phyloP scores from a whole-genome alignment of 2,888 invertebrate genomes.

The Baronia brevicornis region DNA sequence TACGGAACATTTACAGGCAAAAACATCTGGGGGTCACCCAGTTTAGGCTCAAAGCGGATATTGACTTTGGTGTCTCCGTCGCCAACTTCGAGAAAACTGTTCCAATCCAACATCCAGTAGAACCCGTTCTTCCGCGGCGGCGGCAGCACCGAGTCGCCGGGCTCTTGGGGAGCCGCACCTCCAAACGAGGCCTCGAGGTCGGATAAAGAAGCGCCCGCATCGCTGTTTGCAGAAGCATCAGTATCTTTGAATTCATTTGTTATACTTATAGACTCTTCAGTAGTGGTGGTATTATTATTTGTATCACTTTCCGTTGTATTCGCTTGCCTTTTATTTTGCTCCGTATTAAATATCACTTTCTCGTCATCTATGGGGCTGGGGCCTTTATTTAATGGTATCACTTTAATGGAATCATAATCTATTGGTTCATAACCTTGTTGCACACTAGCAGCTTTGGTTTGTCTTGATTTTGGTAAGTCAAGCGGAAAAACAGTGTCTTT shows the following conservation, averaged over 20 bases:
- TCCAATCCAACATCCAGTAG: slow-evolving; percentile 91
- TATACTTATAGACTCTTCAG: slow-evolving; percentile 22
- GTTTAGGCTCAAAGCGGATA: slow-evolving; percentile 86
- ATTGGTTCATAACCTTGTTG: slow-evolving; percentile 48
- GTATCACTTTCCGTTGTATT: slow-evolving; percentile 30
- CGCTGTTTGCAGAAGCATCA: slow-evolving; percentile 58
- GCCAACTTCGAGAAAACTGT: slow-evolving; percentile 89
- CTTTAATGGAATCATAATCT: slow-evolving; percentile 60
- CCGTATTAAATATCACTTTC: slow-evolving; percentile 31
- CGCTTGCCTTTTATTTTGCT: slow-evolving; percentile 53
- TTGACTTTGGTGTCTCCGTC: slow-evolving; percentile 84
- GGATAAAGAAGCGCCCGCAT: slow-evolving; percentile 70
- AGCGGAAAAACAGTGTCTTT: slow-evolving; percentile 47
- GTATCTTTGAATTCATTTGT: slow-evolving; percentile 33
- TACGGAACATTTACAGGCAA: slow-evolving; percentile 83
- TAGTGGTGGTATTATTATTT: slow-evolving; percentile 21
- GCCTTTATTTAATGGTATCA: slow-evolving; percentile 58
- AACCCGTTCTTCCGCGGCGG: slow-evolving; percentile 84
- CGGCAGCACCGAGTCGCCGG: slow-evolving; percentile 78
- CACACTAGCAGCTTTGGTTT: slow-evolving; percentile 36
- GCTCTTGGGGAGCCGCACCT: slow-evolving; percentile 73
- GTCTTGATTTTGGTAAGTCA: slow-evolving; percentile 47
- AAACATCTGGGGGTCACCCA: slow-evolving; percentile 87
- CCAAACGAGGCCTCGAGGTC: slow-evolving; percentile 88
- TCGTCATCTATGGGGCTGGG: slow-evolving; percentile 47